Percentiles rank a stretch among this genome's conserved stretches.
These are phyloP conservation scores for Andrena chrysosceles DNA, from an alignment of 2,888 invertebrate genomes.

Conservation along the genomic window DNA sequence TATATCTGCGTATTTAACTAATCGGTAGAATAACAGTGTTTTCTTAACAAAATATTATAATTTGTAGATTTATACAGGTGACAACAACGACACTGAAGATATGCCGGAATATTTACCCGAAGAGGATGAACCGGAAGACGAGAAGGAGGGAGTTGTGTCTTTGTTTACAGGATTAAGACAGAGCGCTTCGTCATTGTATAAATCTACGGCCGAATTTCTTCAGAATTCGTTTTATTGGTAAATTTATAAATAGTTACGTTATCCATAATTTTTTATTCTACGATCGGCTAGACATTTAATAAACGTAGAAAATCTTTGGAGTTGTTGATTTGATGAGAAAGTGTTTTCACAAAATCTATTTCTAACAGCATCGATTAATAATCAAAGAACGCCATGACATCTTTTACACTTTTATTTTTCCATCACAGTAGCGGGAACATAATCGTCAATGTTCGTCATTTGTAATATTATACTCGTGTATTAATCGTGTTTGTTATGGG, in stretches of 20 bases:
- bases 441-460: constrained; percentile 29
- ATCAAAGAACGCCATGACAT: constrained; percentile 9
- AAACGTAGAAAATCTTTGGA: constrained; percentile 26
- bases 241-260: constrained; percentile 57
- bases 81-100: constrained; percentile 77
- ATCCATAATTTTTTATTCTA: constrained; percentile 43
- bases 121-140: constrained; percentile 78
- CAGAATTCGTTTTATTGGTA: constrained; percentile 84
- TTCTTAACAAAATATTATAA: constrained; percentile 23
- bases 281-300: constrained; percentile 12
- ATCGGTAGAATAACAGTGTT: neutral
- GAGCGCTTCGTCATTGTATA: constrained; percentile 83
- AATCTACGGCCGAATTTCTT: constrained; percentile 83
- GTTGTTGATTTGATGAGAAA: constrained; percentile 7
- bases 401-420: constrained; percentile 33
- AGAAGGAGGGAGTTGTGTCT: constrained; percentile 83
- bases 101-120: constrained; percentile 83
- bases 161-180: constrained; percentile 82
- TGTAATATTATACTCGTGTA: constrained; percentile 28
- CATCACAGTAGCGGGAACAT: constrained; percentile 4
- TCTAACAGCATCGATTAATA: constrained; percentile 16
- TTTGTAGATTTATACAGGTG: constrained; percentile 76
- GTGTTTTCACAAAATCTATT: constrained; percentile 17
- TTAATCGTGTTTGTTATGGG: constrained; percentile 11
- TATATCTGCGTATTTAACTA: neutral